Evolutionary conservation across 2,888 invertebrate species (phyloP), one percentile per base, ranked within the genome.

Genomic region (Maniola hyperantus): DNA sequence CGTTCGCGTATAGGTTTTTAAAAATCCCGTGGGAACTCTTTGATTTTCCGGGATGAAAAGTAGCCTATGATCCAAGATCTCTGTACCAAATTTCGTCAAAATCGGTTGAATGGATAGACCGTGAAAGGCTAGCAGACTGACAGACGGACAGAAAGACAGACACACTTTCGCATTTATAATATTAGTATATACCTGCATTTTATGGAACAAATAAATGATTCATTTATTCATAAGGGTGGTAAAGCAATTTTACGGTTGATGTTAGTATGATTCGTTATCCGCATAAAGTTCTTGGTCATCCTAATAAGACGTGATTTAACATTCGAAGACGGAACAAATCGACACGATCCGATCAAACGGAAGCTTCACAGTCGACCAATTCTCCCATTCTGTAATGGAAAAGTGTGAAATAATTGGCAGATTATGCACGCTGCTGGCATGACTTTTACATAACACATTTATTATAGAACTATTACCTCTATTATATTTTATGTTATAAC

Each of bases 361-460:
- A 83, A 84, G 83, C 78, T 72, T 72, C 72, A 77, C 72, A 78
- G 79, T 79, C 81, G 76, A 75, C 71, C 74, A 78, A 82, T 78
- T 81, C 78, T 78, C 77, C 73, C 76, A 78, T 80, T 82, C 77
- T 79, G 76, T 79, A 76, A 78, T 77, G 77, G 78, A 80, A 83
- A 87, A 87, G 84, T 87, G 81, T 82, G 77, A 82, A 83, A 84
- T 79, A 81, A 81, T 81, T 76, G 79, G 73, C 72, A 67, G 44
- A 55, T 64, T 67, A 65, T 62, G 36, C 13, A 62, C 20, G 39
- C 6, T 55, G n/a, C n/a, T 33, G 48, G 33, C 11, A 42, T 20
- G 10, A 55, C 36, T 60, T 60, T 57, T 57, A 42, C 57, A 61
- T 64, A 39, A 15, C 44, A 50, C 15, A 8, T 65, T 44, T 18